phyloP scores from a whole-genome alignment of 2,888 invertebrate species.

The Drosophila hamatofila region DNA sequence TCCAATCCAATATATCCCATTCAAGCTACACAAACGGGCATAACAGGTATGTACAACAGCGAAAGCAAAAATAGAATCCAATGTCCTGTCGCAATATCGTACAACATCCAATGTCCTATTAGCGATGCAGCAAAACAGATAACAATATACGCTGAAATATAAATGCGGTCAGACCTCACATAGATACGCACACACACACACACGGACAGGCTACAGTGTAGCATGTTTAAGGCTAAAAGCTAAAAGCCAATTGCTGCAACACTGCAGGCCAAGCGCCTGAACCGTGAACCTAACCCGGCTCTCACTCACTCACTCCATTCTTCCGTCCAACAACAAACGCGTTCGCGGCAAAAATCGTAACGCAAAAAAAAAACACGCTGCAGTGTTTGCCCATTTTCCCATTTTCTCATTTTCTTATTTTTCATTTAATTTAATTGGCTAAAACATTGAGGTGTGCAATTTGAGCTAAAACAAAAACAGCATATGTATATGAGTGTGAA shows the following conservation, averaged over 20 bases:
- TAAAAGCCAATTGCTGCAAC: constrained; percentile 58
- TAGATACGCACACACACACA: background rate
- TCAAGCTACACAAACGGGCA: background rate
- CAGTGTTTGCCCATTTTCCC: constrained; percentile 26
- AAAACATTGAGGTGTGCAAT: constrained; percentile 19
- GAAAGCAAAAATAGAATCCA: constrained; percentile 66
- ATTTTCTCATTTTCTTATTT: constrained; percentile 31
- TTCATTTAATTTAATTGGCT: constrained; percentile 39
- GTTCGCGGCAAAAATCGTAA: constrained; percentile 37
- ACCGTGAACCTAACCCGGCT: background rate
- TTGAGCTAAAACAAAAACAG: background rate
- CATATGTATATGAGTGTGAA: background rate
- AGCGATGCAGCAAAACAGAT: constrained; percentile 65
- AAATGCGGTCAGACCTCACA: constrained; percentile 32
- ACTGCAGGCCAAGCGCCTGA: constrained; percentile 16
- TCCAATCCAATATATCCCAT: background rate
- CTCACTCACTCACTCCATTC: background rate
- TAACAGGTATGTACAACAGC: constrained; percentile 16
- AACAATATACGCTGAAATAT: constrained; percentile 52
- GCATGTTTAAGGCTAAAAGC: constrained; percentile 16
- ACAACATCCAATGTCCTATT: constrained; percentile 43
- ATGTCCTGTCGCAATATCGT: constrained; percentile 25
- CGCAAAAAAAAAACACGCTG: constrained; percentile 28
- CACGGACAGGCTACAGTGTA: background rate
- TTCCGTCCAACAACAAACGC: too few relatives aligned